Evolutionary conservation across 2,113 vertebrate species (phyloP), one percentile per base, ranked within the genome.

Genomic region (Prietella phreatophila): DNA sequence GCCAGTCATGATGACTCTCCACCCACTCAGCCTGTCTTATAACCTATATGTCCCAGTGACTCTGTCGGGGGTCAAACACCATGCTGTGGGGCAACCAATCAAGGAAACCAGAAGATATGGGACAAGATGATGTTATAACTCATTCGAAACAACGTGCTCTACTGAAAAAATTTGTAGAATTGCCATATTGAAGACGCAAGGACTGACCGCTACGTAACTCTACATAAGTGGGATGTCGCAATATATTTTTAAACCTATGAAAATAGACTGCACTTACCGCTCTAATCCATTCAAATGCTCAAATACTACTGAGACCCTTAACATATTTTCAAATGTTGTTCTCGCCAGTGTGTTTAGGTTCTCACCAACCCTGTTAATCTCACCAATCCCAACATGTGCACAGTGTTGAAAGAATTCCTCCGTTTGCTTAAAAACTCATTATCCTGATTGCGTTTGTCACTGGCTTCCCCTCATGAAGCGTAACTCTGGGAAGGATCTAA

Each of bases 1-100:
- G 85, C 94, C 96, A 84, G 94, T 93, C 97, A 97, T 97, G 93
- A 89, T 90, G 76, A 92, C 56, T 78, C 83, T 91, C 84, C 89
- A 25, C 83, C 81, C 78, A 33, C 91, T 27, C 25, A 27, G 93
- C 85, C 93, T 94, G 4, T 60, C 56, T 82, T 81, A 30, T 79
- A 60, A 82, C 80, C 80, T 60, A 10, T 58, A 58, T 55, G 60
- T 83, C 82, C 39, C 13, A 10, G 36, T 67, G 61, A 65, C 39
- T 63, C 13, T 30, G 14, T 22, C 13, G 15, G 50, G 27, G 27
- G 39, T 50, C 30, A 92, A 93, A 93, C 87, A 56, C 42, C 33
- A 14, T 81, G 27, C 83, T 75, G 36, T 42, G 20, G 71, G 36
- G 7, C 36, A 11, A 50, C 73, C 50, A 50, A 76, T 27, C 4